Base-by-base conservation (phyloP, 2,113 vertebrate species). In the Seriola rivoliana region DNA sequence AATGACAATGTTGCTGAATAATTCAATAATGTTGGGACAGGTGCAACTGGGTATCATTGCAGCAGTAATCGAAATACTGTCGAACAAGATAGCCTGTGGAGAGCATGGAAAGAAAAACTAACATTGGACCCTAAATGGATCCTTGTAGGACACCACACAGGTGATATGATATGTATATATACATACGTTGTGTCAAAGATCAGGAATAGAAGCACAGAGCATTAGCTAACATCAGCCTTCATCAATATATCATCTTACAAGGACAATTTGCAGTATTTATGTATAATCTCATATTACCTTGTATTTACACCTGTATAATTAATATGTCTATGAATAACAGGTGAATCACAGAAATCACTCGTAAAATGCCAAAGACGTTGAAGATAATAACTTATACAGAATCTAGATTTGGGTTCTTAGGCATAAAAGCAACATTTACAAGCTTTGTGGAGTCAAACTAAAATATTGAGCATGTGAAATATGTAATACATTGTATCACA, bases 391-490 rank as follows among this genome's bases (percentile, higher is more conserved):
- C 55, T 65, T 9, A 40, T 48, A 34, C 25, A 71, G 8, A 66
- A 40, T 62, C 36, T 58, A 54, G 46, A 36, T 72, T 81, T 50
- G 21, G 3, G 1, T 13, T 70, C 46, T 71, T 12, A 54, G 21
- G 19, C 29, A 42, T 44, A 16, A 50, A 71, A 62, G 19, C 36
- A 71, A 44, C 8, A 74, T 72, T 80, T 52, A 68, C 21, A 69
- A 55, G 36, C 14, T 44, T 50, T 62, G 57, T n/a, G 5, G 17
- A n/a, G 50, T 74, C 32, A 19, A 71, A 62, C 7, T 52, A n/a
- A n/a, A n/a, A n/a, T 17, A 63, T 62, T 75, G 44, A 82, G 4
- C 16, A 34, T 66, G 44, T 54, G 10, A 73, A 80, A 71, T 64
- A 64, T 71, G 38, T 36, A 71, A 69, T 69, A 32, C 21, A 72